These are phyloP conservation scores for Hetaerina americana DNA, from an alignment of 1,140 invertebrate species.

Conservation along the genomic window DNA sequence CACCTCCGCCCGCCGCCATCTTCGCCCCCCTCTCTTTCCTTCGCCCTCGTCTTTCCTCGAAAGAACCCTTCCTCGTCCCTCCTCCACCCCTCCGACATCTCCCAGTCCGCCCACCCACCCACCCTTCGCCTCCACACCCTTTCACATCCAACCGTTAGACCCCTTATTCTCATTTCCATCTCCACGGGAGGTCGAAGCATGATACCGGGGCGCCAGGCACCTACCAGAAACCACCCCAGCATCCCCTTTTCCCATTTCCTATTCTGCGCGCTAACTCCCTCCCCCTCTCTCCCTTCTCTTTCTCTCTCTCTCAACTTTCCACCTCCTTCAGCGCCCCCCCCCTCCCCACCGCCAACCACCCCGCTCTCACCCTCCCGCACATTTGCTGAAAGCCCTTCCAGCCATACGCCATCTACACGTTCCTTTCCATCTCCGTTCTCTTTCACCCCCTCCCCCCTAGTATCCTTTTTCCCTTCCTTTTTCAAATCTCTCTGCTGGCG, in stretches of 20 bases:
- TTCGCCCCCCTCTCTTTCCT: not conserved
- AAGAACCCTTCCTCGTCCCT: not conserved
- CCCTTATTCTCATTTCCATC: not conserved
- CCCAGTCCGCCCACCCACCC: not conserved
- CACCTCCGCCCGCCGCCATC: too few species aligned
- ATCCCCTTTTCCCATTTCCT: not conserved
- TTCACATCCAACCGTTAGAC: not conserved
- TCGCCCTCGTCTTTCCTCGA: too few species aligned
- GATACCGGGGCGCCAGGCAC: not conserved
- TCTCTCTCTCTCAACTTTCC: not conserved
- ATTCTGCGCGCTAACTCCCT: not conserved
- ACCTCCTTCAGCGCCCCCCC: too few species aligned
- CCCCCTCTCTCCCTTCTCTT: not conserved
- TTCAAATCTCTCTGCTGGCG: too few species aligned
- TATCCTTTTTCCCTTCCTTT: too few species aligned
- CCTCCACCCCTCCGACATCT: not conserved
- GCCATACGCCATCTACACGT: not conserved
- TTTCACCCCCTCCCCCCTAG: too few species aligned
- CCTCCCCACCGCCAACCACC: too few species aligned
- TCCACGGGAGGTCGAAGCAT: not conserved
- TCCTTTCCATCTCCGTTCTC: too few species aligned
- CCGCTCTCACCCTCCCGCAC: too few species aligned
- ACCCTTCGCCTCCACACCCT: not conserved
- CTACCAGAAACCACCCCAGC: not conserved
- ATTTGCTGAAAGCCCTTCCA: not conserved